Evolutionary conservation across 2,113 vertebrate genomes (phyloP).

Genomic region (Pardalotus punctatus): DNA sequence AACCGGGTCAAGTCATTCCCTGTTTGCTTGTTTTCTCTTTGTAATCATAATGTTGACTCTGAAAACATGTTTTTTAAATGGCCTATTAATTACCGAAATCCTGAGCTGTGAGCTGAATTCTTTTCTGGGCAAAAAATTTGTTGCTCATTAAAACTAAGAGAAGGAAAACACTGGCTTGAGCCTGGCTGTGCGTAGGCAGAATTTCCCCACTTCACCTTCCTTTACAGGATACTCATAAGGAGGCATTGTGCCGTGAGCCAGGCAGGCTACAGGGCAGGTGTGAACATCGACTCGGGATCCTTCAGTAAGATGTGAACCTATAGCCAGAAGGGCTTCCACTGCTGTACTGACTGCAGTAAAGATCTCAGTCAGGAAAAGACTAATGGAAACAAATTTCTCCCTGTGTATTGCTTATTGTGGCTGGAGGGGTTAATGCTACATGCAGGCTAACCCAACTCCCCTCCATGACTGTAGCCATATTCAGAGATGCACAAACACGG

Average conservation of each 20-base stretch:
- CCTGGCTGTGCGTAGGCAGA: background rate
- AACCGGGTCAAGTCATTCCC: background rate
- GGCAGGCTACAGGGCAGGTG: background rate
- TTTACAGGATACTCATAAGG: background rate
- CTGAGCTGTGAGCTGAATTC: background rate
- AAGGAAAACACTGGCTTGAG: slow-evolving; percentile 30
- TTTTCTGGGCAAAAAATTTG: slow-evolving; percentile 14
- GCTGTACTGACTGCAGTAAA: background rate
- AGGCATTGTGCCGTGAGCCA: background rate
- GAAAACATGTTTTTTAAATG: slow-evolving; percentile 2
- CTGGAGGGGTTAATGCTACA: background rate
- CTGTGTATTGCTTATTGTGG: background rate
- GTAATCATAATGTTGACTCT: background rate
- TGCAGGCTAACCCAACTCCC: background rate
- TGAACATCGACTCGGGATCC: background rate
- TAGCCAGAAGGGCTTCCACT: background rate
- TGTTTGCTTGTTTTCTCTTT: slow-evolving; percentile 27
- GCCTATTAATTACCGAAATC: slow-evolving; percentile 6
- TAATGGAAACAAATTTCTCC: background rate
- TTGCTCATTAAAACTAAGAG: slow-evolving; percentile 23
- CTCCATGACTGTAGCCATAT: background rate
- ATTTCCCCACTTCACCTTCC: background rate
- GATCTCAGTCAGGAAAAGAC: background rate
- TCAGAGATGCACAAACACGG: slow-evolving; percentile 28
- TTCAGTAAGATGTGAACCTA: background rate